Base-by-base conservation (phyloP, 1,140 invertebrate genomes). In the Bemisia tabaci region DNA sequence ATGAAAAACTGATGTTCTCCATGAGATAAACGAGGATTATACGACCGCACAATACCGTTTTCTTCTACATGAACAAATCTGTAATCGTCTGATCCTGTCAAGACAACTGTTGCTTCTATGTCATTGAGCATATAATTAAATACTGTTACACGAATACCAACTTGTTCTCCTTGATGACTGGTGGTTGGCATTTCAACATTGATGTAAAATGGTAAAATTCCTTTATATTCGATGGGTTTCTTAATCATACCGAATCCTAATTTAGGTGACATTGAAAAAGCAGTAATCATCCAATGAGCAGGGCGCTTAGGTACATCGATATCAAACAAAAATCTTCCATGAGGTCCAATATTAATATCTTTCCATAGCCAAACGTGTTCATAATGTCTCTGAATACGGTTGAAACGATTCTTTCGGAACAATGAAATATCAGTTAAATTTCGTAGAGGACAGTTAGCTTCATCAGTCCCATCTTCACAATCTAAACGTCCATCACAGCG, bases 281-380 rank as follows among this genome's bases (percentile, higher is more conserved):
- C 92, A 23, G 90, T 92, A 2, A 98, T 83, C 80, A 96, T 92
- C 94, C 94, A 97, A 69, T 91, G 87, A 1, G 91, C 90, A 0
- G 94, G 92, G 63, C 82, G 77, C 68, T 87, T 81, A 0, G 95
- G 94, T n/a, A 96, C 92, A 33, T 90, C 86, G 25, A 91, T 78
- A 64, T 88, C 89, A 76, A 97, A 94, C 39, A 94, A 90, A 71
- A 83, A 89, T 26, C 91, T 82, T 2, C 91, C 91, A 76, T 93
- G 90, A 21, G 91, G 93, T 12, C 94, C 94, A 68, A 95, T 94
- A 77, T 95, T 95, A 21, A 94, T 86, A 78, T 95, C 93, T 69
- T 88, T 85, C 94, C 94, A 97, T 2, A 95, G 77, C 94, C 94
- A 97, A 33, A 91, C 88, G 73, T 95, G 94, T 68, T 95, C 91